Evolutionary conservation across 53 echinoderm and acorn worm species (phyloP), one percentile per base, ranked within the genome.

Genomic region (Echinarachnius parma): DNA sequence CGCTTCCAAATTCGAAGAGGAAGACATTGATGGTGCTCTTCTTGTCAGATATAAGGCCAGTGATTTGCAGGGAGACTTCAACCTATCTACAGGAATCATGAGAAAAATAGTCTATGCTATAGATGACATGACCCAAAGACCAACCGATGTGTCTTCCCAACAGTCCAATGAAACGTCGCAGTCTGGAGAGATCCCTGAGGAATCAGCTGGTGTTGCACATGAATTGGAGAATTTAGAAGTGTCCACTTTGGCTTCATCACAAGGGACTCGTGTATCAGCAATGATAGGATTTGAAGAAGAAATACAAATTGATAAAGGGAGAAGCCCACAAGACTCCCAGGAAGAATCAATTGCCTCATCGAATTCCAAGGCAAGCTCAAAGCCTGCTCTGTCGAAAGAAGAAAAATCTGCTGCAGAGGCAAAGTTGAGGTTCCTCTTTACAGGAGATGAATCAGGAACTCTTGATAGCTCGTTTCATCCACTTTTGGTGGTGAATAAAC

Each of bases 381-480:
- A 10, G 18, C 52, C 9, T 18, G 19, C 20, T 9, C 28, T 27
- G 4, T 14, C 28, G 24, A 59, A 59, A 26, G 60, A 29, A 29
- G 5, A 21, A 9, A 5, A 10, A 59, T 29, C 29, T 3, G 32
- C 60, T 10, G 42, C 45, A 27, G 84, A 84, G 64, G 52, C 20
- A 31, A 60, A 59, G 46, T 49, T 84, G 16, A 61, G 84, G n/a
- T 46, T 11, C 28, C 64, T 84, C 18, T 61, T 84, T 3, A 62
- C 74, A 23, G 84, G 84, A 14, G 78, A 84, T 21, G 74, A 62
- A 33, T 19, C 16, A 5, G 62, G 69, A 23, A 33, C 32, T 28
- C 52, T 86, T 9, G 80, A 85, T 27, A 28, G 31, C n/a, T 76
- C 81, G 9, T 66, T 46, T 33, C 76, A 81, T n/a, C 86, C 86